Base-by-base conservation (phyloP, 1,140 invertebrate genomes). In the Ceratina calcarata region DNA sequence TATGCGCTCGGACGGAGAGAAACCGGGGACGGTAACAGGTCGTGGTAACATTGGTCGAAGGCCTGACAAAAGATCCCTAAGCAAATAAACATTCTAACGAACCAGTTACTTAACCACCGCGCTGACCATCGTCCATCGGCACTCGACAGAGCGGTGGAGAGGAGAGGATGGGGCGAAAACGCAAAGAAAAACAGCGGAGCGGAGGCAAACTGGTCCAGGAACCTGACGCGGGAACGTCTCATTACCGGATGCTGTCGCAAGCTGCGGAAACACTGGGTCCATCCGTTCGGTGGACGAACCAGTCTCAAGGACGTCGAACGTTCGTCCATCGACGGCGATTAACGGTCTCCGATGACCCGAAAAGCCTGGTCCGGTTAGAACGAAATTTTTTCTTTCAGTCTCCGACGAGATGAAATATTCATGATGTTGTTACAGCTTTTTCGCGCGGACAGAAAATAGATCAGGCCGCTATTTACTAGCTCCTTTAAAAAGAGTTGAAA, bases 11-110 rank as follows among this genome's bases (percentile, higher is more conserved):
- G 79, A 60, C 68, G 67, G 67, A 22, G 57, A 71, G 73, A 82
- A 76, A 78, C 74, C 80, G 80, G 80, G 82, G 81, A 86, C 88
- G 86, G 86, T 91, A 92, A 91, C 91, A 91, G 91, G 90, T 92
- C 90, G 88, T 91, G 90, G 91, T 91, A 92, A 91, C 89, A 92
- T 90, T 92, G 87, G 83, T 88, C 78, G 82, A 80, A 80, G 65
- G 62, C 80, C 87, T 82, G 83, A 90, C 91, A 93, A 91, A 90
- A 88, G 89, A 87, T 79, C 89, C 86, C 82, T 90, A 89, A 91
- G 88, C 89, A 93, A 93, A 93, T 93, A 93, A 93, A 93, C 91
- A 92, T 91, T 91, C 89, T 91, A 90, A 91, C 91, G 91, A 93
- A 93, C 92, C 92, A 93, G 92, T 93, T 92, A 93, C 91, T 91